Evolutionary conservation across 2,888 invertebrate genomes (phyloP).

Genomic region (Aethes cnicana): DNA sequence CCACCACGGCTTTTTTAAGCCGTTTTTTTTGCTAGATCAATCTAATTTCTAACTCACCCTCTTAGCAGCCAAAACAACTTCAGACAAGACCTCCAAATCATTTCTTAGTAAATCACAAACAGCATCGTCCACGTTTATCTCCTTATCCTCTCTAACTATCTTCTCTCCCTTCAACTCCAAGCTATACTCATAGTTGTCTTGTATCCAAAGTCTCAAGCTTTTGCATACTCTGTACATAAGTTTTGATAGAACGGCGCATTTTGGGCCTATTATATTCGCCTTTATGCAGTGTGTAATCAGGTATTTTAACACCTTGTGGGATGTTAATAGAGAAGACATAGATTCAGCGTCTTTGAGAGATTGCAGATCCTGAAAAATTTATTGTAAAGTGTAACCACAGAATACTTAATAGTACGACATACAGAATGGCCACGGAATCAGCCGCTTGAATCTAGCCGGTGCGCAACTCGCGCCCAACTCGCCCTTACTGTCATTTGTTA

Average conservation of each 20-base stretch:
- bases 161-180: conserved; percentile 44
- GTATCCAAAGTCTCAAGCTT: conserved; percentile 60
- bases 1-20: too few relatives aligned
- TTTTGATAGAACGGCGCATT: conserved; percentile 66
- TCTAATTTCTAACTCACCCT: conserved; percentile 52
- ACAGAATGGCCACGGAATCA: too few relatives aligned
- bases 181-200: conserved; percentile 57
- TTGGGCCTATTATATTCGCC: conserved; percentile 65
- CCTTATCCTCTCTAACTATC: conserved; percentile 12
- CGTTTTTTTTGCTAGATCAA: too few relatives aligned
- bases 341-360: conserved; percentile 48
- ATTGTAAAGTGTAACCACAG: neutral
- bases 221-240: conserved; percentile 55
- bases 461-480: too few relatives aligned
- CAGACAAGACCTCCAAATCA: conserved; percentile 64
- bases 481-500: too few relatives aligned
- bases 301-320: conserved; percentile 60
- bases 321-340: conserved; percentile 43
- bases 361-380: conserved; percentile 11
- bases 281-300: conserved; percentile 59
- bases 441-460: too few relatives aligned
- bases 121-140: conserved; percentile 53
- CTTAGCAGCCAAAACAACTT: conserved; percentile 69
- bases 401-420: too few relatives aligned
- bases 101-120: conserved; percentile 60